Conservation (phyloP, 2,888 invertebrate species). For the Platycheirus rosarum region DNA sequence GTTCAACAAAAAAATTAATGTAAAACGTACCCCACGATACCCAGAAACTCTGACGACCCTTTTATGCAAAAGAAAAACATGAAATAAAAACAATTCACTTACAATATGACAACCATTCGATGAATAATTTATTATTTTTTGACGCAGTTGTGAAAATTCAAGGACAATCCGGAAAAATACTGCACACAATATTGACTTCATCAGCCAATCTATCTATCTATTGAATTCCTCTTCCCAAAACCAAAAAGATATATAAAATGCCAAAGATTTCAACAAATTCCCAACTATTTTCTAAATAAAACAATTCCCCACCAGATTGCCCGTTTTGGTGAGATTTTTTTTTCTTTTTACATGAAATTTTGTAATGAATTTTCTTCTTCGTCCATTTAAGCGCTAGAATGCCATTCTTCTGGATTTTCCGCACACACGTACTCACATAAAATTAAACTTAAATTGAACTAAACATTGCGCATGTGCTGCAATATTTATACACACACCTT, state of each 20-base stretch:
- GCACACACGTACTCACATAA: conserved; percentile 43
- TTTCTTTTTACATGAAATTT: conserved; percentile 31
- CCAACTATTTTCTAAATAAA: too few relatives aligned
- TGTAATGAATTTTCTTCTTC: conserved; percentile 21
- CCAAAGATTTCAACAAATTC: too few relatives aligned
- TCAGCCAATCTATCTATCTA: neutral
- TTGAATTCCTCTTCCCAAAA: neutral
- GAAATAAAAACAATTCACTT: neutral
- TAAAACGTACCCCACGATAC: too few relatives aligned
- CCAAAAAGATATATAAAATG: too few relatives aligned
- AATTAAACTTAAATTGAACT: conserved; percentile 14
- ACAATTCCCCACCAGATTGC: too few relatives aligned
- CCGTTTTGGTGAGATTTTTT: neutral
- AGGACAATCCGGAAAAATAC: conserved; percentile 35
- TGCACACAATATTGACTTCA: conserved; percentile 45
- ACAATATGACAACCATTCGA: neutral
- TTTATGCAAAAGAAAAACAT: too few relatives aligned
- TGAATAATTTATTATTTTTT: conserved; percentile 32
- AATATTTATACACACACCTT: conserved; percentile 74
- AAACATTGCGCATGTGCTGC: conserved; percentile 68
- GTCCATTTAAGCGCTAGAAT: conserved; percentile 69
- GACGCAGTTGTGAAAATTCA: conserved; percentile 38
- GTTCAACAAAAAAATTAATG: neutral
- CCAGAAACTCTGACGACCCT: too few relatives aligned
- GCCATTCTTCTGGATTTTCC: conserved; percentile 68